phyloP scores from a whole-genome alignment of 2,797 vertebrate species.

The Oryzias sinensis region DNA sequence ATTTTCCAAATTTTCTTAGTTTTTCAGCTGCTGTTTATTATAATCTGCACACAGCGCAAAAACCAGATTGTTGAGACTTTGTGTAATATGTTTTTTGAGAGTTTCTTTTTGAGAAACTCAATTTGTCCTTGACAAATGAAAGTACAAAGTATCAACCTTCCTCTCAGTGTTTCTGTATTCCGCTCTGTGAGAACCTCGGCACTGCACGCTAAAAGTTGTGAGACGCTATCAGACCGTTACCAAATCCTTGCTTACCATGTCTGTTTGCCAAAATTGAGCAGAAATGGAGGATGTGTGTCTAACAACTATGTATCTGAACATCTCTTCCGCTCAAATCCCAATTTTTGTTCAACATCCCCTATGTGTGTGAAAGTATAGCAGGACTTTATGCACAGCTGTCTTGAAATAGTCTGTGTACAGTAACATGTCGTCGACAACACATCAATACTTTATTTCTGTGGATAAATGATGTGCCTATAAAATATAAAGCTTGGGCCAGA shows the following conservation, averaged over 20 bases:
- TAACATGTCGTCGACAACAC: conserved; percentile 75
- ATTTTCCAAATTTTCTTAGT: conserved; percentile 50
- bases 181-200: conserved; percentile 60
- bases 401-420: conserved; percentile 62
- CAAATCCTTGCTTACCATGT: conserved; percentile 71
- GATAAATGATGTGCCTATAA: conserved; percentile 77
- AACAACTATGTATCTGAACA: conserved; percentile 60
- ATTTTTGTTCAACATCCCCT: conserved; percentile 40
- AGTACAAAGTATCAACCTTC: conserved; percentile 54
- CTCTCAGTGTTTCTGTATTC: conserved; percentile 60
- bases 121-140: conserved; percentile 49
- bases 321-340: conserved; percentile 29
- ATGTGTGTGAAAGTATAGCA: conserved; percentile 48
- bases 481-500: conserved; percentile 72
- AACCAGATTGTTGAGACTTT: not conserved
- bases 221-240: conserved; percentile 52
- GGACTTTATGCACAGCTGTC: conserved; percentile 57
- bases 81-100: conserved; percentile 27
- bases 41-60: conserved; percentile 29
- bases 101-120: conserved; percentile 40
- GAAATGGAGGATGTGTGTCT: conserved; percentile 57
- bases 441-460: conserved; percentile 74
- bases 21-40: conserved; percentile 23
- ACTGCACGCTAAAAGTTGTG: conserved; percentile 50
- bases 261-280: conserved; percentile 51